Percentiles rank a stretch among this genome's conserved stretches.
These are phyloP conservation scores for Trichonephila inaurata DNA, from an alignment of 1,140 invertebrate species.

Conservation along the genomic window DNA sequence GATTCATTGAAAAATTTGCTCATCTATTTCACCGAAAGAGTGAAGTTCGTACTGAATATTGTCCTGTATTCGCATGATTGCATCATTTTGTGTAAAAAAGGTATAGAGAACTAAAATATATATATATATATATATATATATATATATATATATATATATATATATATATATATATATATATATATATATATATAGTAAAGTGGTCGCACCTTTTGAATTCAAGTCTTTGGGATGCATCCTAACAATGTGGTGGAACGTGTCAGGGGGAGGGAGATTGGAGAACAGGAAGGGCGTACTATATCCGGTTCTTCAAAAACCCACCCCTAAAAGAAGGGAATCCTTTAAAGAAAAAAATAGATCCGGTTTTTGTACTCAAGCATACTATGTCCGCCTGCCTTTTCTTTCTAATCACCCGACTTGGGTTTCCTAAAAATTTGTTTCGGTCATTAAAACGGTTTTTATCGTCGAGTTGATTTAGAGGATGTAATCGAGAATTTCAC, in stretches of 20 bases:
- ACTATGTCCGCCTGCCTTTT: slow-evolving; percentile 5
- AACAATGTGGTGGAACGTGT: neutral
- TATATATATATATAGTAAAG: neutral
- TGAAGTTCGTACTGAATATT: too few relatives aligned
- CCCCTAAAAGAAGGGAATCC: neutral
- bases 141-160: too few relatives aligned
- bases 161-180: too few relatives aligned
- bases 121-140: too few relatives aligned
- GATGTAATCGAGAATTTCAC: neutral
- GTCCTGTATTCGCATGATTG: neutral
- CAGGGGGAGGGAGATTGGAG: neutral
- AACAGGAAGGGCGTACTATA: slow-evolving; percentile 50
- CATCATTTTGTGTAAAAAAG: neutral
- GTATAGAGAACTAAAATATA: neutral
- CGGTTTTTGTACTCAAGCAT: slow-evolving; percentile 29
- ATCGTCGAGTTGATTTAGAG: neutral
- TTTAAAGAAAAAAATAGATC: slow-evolving; percentile 38
- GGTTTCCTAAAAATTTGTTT: neutral
- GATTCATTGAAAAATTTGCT: too few relatives aligned
- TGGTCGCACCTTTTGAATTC: neutral
- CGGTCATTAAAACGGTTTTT: neutral
- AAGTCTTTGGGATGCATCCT: neutral
- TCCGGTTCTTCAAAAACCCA: slow-evolving; percentile 37
- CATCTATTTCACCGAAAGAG: too few relatives aligned
- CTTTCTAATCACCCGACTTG: neutral